phyloP scores from a whole-genome alignment of 2,888 invertebrate species.

The Bembecia ichneumoniformis region DNA sequence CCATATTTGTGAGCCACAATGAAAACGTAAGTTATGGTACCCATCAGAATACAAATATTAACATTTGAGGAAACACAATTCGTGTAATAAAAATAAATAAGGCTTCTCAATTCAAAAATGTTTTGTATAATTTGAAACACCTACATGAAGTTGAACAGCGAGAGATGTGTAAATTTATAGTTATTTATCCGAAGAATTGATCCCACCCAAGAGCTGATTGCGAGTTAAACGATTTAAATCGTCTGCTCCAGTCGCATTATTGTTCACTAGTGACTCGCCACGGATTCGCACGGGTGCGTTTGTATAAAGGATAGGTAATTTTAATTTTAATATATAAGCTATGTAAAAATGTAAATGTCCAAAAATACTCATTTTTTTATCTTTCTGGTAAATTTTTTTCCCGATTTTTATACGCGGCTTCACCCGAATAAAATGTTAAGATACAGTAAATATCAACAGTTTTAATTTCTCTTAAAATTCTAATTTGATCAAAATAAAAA shows the following conservation, averaged over 20 bases:
- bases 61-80: neutral
- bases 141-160: slow-evolving; percentile 3
- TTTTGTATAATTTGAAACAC: slow-evolving; percentile 8
- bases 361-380: no score
- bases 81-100: slow-evolving; percentile 1
- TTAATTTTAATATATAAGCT: no score
- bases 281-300: no score
- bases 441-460: no score
- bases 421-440: no score
- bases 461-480: no score
- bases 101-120: slow-evolving; percentile 3
- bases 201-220: slow-evolving; percentile 22
- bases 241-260: slow-evolving; percentile 14
- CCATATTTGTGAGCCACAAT: neutral
- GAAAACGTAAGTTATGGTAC: neutral
- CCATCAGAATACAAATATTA: neutral
- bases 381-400: no score
- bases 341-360: no score
- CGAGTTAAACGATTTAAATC: slow-evolving; percentile 20
- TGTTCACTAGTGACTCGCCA: no score
- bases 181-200: slow-evolving; percentile 2
- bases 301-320: no score
- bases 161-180: neutral
- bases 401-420: no score
- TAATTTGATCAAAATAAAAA: no score